phyloP scores from a whole-genome alignment of 2,888 invertebrate genomes.

The Andrena flavipes region DNA sequence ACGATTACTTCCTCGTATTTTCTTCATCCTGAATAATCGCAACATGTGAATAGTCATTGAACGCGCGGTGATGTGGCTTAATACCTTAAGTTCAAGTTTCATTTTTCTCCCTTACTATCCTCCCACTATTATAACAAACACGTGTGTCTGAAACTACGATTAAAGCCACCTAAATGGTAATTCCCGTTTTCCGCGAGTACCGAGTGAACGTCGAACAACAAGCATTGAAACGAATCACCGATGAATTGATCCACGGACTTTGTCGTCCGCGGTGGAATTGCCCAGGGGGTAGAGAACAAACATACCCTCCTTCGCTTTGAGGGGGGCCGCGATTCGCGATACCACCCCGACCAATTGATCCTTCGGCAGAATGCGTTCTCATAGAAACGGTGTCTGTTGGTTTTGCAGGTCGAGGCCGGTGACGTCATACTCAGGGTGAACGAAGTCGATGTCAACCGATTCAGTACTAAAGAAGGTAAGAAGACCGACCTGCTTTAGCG shows the following conservation, averaged over 20 bases:
- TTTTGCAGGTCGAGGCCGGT: slow-evolving; percentile 94
- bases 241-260: neutral
- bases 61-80: neutral
- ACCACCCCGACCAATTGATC: slow-evolving; percentile 47
- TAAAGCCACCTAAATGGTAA: too few species aligned
- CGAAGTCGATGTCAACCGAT: slow-evolving; percentile 96
- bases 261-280: slow-evolving; percentile 17
- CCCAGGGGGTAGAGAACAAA: slow-evolving; percentile 12
- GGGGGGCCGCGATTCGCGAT: slow-evolving; percentile 32
- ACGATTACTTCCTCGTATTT: neutral
- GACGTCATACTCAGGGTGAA: slow-evolving; percentile 97
- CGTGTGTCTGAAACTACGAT: too few species aligned
- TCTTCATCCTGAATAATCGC: neutral
- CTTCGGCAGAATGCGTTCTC: slow-evolving; percentile 49
- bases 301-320: neutral
- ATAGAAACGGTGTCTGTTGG: slow-evolving; percentile 61
- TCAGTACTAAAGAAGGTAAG: slow-evolving; percentile 96
- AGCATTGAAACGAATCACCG: neutral
- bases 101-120: too few species aligned
- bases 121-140: too few species aligned
- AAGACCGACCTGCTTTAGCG: slow-evolving; percentile 61
- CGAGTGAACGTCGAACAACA: neutral
- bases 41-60: neutral
- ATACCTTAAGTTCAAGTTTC: too few species aligned
- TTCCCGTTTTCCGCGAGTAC: neutral